A percentile compares a stretch with the other conserved stretches of the same genome.
These are phyloP conservation scores for Chouioia cunea DNA, from an alignment of 2,888 invertebrate genomes.

Conservation along the genomic window DNA sequence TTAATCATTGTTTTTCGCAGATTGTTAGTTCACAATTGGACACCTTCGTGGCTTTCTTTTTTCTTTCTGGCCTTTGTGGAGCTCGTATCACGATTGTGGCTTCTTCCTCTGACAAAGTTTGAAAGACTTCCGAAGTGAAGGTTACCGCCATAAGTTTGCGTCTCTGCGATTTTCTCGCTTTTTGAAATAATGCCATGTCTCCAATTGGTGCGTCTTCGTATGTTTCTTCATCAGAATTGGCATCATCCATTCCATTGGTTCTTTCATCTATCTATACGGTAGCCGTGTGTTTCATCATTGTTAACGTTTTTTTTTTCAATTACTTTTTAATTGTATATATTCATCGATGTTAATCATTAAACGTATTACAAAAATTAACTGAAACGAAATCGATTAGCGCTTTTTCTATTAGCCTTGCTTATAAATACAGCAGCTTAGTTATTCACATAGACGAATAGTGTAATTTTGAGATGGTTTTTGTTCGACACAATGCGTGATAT, in stretches of 20 bases:
- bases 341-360: conserved; percentile 5
- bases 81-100: conserved; percentile 55
- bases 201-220: conserved; percentile 52
- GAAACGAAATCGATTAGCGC: not conserved
- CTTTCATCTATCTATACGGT: not conserved
- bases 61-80: too few relatives aligned
- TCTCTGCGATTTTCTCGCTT: conserved; percentile 54
- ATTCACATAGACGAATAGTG: not conserved
- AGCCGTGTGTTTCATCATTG: not conserved
- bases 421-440: not conserved
- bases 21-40: not conserved
- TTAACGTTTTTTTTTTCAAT: conserved; percentile 1
- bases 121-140: conserved; percentile 61
- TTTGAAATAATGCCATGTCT: conserved; percentile 39
- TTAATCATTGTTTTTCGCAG: conserved; percentile 10
- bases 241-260: conserved; percentile 10
- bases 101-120: conserved; percentile 62
- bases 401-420: conserved; percentile 15
- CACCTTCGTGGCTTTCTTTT: conserved; percentile 16
- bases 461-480: not conserved
- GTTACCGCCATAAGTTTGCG: conserved; percentile 60
- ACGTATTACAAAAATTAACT: conserved; percentile 3
- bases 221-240: conserved; percentile 41
- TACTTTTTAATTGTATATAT: conserved; percentile 10
- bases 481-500: too few relatives aligned